Percentiles rank a stretch among this genome's conserved stretches.
Conservation (phyloP, 2,113 vertebrate genomes). For the Puntigrus tetrazona region DNA sequence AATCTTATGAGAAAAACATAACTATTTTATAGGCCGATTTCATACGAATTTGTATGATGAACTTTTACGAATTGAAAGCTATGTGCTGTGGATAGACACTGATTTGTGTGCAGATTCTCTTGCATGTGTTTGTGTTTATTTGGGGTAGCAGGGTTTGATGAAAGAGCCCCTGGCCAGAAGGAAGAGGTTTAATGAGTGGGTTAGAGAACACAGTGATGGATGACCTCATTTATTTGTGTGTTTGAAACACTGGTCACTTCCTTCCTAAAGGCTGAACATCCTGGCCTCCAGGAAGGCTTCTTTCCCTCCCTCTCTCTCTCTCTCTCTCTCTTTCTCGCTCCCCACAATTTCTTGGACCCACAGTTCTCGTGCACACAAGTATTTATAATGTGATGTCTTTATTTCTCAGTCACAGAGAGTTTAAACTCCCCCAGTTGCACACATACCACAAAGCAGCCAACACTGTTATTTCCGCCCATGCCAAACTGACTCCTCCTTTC, state of each 20-base stretch:
- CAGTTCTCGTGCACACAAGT: neutral
- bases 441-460: neutral
- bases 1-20: neutral
- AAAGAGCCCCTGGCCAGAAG: neutral
- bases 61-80: neutral
- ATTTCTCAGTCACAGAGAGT: conserved; percentile 7
- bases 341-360: neutral
- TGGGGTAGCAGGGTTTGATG: conserved; percentile 47
- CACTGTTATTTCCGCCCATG: conserved; percentile 12
- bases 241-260: conserved; percentile 51
- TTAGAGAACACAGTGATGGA: conserved; percentile 53
- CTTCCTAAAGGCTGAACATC: conserved; percentile 57
- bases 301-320: conserved; percentile 8
- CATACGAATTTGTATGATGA: neutral
- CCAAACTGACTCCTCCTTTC: conserved; percentile 23
- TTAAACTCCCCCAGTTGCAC: conserved; percentile 2
- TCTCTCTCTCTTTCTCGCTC: neutral
- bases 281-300: conserved; percentile 48
- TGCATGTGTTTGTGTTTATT: conserved; percentile 38
- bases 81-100: conserved; percentile 28
- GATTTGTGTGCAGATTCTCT: conserved; percentile 28
- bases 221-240: conserved; percentile 61
- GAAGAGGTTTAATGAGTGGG: conserved; percentile 13
- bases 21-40: neutral
- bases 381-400: conserved; percentile 20